Evolutionary conservation across 2,797 vertebrate genomes (phyloP), one percentile per base, ranked within the genome.

Genomic region (Onychomys arenicola): DNA sequence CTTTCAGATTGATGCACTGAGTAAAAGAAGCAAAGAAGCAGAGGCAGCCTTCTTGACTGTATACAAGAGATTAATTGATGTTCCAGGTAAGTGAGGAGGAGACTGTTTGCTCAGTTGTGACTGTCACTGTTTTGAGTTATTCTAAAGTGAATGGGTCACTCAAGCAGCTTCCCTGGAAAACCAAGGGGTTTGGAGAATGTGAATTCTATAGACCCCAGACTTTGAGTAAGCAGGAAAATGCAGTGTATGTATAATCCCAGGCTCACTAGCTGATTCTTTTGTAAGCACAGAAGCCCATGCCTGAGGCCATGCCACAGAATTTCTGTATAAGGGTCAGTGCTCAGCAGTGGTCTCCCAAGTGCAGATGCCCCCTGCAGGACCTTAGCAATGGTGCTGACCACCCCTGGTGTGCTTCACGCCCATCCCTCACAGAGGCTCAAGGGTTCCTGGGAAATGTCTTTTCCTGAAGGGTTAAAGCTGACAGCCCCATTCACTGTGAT

Each of bases 1-100:
- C 67, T 96, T 97, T 92, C 98, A 99, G 99, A 99, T 99, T 76
- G 99, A 99, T 98, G 99, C 99, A 93, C 98, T 99, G 98, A 99
- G 99, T 98, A 99, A 99, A 98, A 99, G 99, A 99, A 99, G 99
- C 99, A 99, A 99, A 99, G 99, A 99, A 99, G 99, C 99, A 96
- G 99, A 99, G 98, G 99, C 99, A 95, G 99, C 99, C 98, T 99
- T 99, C 99, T 99, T 99, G 98, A 99, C 99, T 98, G 99, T 99
- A 97, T 99, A 99, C 98, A 99, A 99, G 98, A 99, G 99, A 99
- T 99, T 99, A 98, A 99, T 99, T 95, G 99, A 99, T 98, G 99
- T 99, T 97, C 99, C 99, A 99, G 99, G 99, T 99, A 99, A 99
- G 2, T 49, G 46, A 4, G 6, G 3, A 1, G n/a, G 46, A 19